A percentile compares a stretch with the other conserved stretches of the same genome.
phyloP scores from a whole-genome alignment of 2,888 invertebrate genomes.

The Synergus gifuensis region DNA sequence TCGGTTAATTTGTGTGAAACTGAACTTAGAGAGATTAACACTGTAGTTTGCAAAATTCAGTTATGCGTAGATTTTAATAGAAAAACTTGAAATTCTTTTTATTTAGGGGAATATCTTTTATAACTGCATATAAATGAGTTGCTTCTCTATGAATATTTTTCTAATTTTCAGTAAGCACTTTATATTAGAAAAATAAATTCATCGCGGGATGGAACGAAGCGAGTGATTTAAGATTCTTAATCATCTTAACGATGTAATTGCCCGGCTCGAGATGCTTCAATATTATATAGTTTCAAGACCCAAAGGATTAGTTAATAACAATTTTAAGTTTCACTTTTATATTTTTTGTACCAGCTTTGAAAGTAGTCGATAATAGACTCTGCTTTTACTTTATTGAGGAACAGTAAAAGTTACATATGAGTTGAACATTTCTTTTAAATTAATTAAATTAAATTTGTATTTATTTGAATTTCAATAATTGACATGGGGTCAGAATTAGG shows the following conservation, averaged over 20 bases:
- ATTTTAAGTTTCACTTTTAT: background rate
- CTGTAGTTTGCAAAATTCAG: background rate
- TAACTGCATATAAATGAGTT: no score
- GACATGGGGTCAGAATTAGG: background rate
- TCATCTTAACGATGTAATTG: conserved; percentile 3
- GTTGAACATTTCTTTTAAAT: background rate
- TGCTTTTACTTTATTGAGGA: background rate
- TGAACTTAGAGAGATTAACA: background rate
- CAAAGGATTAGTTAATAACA: background rate
- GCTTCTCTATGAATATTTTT: no score
- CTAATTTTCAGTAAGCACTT: no score
- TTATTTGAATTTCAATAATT: background rate
- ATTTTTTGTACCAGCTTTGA: no score
- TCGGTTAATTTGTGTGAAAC: background rate
- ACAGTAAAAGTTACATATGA: background rate
- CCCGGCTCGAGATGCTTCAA: background rate
- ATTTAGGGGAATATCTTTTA: no score
- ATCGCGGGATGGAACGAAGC: background rate
- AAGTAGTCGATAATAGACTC: background rate
- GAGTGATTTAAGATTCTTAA: conserved; percentile 10
- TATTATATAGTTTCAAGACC: conserved; percentile 15
- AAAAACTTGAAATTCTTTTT: background rate
- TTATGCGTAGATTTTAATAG: background rate
- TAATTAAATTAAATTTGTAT: background rate
- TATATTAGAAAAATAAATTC: conserved; percentile 4